Evolutionary conservation across 2,113 vertebrate species (phyloP).

Genomic region (Montifringilla adamsi): DNA sequence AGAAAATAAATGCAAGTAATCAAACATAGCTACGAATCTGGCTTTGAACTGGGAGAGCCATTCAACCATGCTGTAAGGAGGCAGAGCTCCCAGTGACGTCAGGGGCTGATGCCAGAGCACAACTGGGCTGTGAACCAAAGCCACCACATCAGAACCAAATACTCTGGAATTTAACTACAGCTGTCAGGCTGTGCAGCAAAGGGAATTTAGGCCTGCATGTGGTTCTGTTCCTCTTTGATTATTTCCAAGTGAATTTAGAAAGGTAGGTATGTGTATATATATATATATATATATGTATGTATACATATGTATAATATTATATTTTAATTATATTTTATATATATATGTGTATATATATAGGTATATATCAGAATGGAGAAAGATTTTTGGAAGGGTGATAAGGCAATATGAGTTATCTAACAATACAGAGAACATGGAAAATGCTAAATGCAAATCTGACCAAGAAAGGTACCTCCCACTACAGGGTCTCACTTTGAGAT

Average conservation of each 20-base stretch:
- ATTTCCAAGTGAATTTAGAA: not conserved
- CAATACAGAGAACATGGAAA: not conserved
- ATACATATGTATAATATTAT: too few species aligned
- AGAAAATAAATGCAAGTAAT: constrained; percentile 40
- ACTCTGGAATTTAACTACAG: not conserved
- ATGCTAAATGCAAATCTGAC: not conserved
- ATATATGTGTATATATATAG: not conserved
- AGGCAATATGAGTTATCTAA: not conserved
- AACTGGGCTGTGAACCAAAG: not conserved
- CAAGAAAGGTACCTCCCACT: not conserved
- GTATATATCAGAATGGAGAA: not conserved
- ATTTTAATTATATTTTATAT: too few species aligned
- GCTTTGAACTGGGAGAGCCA: not conserved
- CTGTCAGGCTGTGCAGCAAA: not conserved
- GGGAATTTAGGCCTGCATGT: not conserved
- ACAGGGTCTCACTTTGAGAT: not conserved
- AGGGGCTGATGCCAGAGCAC: not conserved
- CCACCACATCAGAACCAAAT: not conserved
- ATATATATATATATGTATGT: too few species aligned
- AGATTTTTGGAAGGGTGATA: not conserved
- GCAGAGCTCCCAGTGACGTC: constrained; percentile 28
- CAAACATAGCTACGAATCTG: not conserved
- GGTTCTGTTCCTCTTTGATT: not conserved
- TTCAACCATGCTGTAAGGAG: not conserved
- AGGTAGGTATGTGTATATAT: not conserved